Evolutionary conservation across 2,113 vertebrate species (phyloP).

Genomic region (Isurus oxyrinchus): DNA sequence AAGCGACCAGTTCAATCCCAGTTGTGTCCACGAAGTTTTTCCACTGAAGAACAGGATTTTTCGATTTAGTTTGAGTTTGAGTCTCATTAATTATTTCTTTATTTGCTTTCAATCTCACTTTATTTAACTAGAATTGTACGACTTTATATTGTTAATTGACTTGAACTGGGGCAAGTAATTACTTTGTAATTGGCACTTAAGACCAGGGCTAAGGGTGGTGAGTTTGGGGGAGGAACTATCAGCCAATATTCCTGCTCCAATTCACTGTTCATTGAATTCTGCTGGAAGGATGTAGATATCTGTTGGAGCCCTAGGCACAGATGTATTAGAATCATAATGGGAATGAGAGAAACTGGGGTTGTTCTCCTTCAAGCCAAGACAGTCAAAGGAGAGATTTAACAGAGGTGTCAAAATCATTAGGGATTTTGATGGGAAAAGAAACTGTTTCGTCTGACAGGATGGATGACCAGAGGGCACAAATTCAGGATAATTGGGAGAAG

Average conservation of each 20-base stretch:
- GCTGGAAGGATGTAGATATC: neutral
- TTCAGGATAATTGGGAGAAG: neutral
- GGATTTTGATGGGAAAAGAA: neutral
- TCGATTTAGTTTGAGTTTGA: neutral
- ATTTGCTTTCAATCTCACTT: neutral
- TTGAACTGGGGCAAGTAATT: neutral
- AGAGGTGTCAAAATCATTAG: neutral
- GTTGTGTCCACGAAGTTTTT: neutral
- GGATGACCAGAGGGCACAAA: neutral
- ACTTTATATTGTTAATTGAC: neutral
- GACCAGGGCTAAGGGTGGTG: neutral
- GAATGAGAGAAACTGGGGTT: neutral
- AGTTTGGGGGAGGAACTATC: neutral
- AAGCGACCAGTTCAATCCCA: neutral
- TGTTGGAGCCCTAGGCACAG: neutral
- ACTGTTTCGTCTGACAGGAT: neutral
- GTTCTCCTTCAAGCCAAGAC: too few species aligned
- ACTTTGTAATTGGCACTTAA: neutral
- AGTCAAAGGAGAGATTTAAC: too few species aligned
- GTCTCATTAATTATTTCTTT: neutral
- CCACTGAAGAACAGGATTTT: neutral
- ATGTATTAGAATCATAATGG: neutral
- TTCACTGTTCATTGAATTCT: neutral
- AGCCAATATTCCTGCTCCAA: neutral
- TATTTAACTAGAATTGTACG: neutral